Conservation (phyloP, 2,113 vertebrate genomes). For the Recurvirostra avosetta region DNA sequence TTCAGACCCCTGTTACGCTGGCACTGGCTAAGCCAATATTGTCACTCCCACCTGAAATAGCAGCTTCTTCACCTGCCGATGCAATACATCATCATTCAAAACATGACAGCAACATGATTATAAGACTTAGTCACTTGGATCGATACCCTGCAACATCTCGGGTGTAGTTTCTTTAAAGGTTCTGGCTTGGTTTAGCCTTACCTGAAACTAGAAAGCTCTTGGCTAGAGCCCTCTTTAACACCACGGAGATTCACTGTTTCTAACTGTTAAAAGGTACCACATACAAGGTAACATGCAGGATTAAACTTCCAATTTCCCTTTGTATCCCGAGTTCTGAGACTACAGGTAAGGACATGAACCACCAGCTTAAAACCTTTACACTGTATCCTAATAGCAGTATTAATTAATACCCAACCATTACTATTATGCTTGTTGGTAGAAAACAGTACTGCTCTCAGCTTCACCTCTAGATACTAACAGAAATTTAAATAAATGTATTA, state of each 20-base stretch:
- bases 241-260: background rate
- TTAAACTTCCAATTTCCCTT: background rate
- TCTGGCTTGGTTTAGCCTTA: background rate
- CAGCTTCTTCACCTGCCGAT: background rate
- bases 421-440: background rate
- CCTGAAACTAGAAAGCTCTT: background rate
- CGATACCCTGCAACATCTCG: background rate
- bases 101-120: accelerated
- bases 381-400: background rate
- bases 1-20: background rate
- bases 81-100: background rate
- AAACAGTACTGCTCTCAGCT: background rate
- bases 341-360: background rate
- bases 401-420: background rate
- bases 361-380: background rate
- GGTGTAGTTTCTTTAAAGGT: background rate
- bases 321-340: background rate
- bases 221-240: background rate
- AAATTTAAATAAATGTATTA: background rate
- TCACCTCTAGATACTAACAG: background rate
- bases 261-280: background rate
- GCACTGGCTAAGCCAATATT: background rate
- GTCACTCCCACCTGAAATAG: background rate
- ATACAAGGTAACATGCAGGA: background rate
- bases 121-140: background rate